phyloP scores from a whole-genome alignment of 2,797 vertebrate species.

The Chaenodraco wilsoni region DNA sequence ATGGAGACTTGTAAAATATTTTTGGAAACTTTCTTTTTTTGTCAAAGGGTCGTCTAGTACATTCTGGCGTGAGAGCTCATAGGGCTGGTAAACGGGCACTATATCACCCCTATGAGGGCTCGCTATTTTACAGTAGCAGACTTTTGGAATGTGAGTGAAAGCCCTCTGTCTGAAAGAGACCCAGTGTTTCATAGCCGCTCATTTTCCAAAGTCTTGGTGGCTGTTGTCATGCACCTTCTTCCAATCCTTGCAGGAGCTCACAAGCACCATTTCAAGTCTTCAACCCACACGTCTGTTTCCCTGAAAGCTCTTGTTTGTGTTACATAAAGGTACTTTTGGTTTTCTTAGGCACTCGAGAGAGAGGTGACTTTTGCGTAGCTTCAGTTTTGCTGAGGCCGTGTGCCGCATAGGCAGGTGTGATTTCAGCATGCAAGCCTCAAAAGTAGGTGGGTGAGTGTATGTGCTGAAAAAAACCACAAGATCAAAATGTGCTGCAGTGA shows the following conservation, averaged over 20 bases:
- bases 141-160: slow-evolving; percentile 68
- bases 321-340: slow-evolving; percentile 49
- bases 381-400: slow-evolving; percentile 67
- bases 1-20: slow-evolving; percentile 66
- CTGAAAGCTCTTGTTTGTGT: slow-evolving; percentile 64
- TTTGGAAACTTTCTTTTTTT: slow-evolving; percentile 68
- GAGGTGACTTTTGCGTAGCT: slow-evolving; percentile 60
- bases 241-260: slow-evolving; percentile 26
- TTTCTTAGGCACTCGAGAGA: slow-evolving; percentile 51
- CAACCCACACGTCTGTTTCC: slow-evolving; percentile 61
- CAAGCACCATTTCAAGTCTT: slow-evolving; percentile 48
- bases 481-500: slow-evolving; percentile 72
- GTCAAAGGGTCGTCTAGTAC: slow-evolving; percentile 52
- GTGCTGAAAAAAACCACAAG: slow-evolving; percentile 79
- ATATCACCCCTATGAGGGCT: slow-evolving; percentile 61
- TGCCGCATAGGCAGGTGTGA: slow-evolving; percentile 79
- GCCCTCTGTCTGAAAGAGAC: too few relatives aligned
- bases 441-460: slow-evolving; percentile 66
- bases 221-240: slow-evolving; percentile 63
- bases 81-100: slow-evolving; percentile 57
- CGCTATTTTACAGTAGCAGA: slow-evolving; percentile 65
- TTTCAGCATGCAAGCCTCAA: slow-evolving; percentile 67
- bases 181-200: slow-evolving; percentile 54
- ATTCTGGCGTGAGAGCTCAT: slow-evolving; percentile 58
- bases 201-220: slow-evolving; percentile 49